These are phyloP conservation scores for Phataginus tricuspis DNA, from an alignment of 2,797 vertebrate genomes.

Conservation along the genomic window DNA sequence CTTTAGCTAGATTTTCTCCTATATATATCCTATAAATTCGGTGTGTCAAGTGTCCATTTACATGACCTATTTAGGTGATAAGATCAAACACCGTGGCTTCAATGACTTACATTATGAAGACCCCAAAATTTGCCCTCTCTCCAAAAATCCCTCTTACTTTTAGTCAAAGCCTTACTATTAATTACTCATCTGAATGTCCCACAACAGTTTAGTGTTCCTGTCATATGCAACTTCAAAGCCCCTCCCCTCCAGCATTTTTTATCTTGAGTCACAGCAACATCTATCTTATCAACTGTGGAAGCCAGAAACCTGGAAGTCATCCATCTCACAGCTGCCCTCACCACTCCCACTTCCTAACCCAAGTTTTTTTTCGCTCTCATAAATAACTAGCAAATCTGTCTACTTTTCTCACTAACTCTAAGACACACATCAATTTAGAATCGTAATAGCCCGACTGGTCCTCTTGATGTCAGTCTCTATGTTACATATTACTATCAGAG, in stretches of 20 bases:
- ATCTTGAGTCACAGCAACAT: background rate
- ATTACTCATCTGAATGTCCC: background rate
- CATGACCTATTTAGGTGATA: background rate
- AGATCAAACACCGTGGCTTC: background rate
- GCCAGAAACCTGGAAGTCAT: background rate
- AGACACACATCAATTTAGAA: background rate
- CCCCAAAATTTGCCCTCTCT: conserved; percentile 12
- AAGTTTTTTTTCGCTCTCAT: background rate
- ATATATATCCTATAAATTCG: background rate
- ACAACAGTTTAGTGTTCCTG: background rate
- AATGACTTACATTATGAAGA: background rate
- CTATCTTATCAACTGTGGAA: background rate
- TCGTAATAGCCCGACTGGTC: background rate
- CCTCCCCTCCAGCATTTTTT: background rate
- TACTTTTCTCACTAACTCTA: background rate
- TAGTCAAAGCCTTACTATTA: background rate
- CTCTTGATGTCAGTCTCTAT: background rate
- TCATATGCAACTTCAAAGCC: background rate
- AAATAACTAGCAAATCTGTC: background rate
- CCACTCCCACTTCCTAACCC: background rate
- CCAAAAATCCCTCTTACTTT: background rate
- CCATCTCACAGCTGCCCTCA: background rate
- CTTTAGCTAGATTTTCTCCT: background rate
- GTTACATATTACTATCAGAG: background rate
- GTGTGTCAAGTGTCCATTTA: background rate